Percentiles rank a stretch among this genome's conserved stretches.
Evolutionary conservation across 2,888 invertebrate genomes (phyloP).

Genomic region (Siphlonurus alternatus): DNA sequence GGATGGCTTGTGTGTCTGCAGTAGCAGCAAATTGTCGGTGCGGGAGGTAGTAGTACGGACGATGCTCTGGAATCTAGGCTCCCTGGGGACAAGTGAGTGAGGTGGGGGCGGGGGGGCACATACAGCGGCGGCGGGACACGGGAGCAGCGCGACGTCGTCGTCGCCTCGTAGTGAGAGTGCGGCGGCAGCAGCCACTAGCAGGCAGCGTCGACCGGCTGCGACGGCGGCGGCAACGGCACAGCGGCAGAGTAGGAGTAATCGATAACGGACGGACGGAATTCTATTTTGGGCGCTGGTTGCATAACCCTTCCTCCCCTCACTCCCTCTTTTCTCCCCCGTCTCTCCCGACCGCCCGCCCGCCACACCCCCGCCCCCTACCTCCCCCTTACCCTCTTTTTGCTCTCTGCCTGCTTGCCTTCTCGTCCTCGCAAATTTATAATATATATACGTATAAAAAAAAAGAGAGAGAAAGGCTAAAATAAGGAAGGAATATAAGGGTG

Average conservation of each 20-base stretch:
- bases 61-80: too few relatives aligned
- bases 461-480: too few relatives aligned
- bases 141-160: neutral
- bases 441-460: too few relatives aligned
- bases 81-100: neutral
- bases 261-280: constrained; percentile 4
- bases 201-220: neutral
- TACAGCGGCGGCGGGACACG: neutral
- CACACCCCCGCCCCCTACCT: neutral
- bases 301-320: constrained; percentile 1
- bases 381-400: neutral
- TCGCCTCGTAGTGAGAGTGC: neutral
- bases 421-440: neutral
- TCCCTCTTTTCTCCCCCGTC: neutral
- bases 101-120: neutral
- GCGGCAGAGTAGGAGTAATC: neutral
- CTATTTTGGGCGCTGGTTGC: constrained; percentile 3
- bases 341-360: neutral
- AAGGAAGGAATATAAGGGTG: too few relatives aligned
- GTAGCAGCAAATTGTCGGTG: too few relatives aligned
- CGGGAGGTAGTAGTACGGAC: too few relatives aligned
- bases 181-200: too few relatives aligned
- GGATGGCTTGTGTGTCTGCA: too few relatives aligned
- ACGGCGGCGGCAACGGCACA: neutral
- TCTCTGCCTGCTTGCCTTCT: neutral